Evolutionary conservation across 2,113 vertebrate species (phyloP).

Genomic region (Oreotrochilus melanogaster): DNA sequence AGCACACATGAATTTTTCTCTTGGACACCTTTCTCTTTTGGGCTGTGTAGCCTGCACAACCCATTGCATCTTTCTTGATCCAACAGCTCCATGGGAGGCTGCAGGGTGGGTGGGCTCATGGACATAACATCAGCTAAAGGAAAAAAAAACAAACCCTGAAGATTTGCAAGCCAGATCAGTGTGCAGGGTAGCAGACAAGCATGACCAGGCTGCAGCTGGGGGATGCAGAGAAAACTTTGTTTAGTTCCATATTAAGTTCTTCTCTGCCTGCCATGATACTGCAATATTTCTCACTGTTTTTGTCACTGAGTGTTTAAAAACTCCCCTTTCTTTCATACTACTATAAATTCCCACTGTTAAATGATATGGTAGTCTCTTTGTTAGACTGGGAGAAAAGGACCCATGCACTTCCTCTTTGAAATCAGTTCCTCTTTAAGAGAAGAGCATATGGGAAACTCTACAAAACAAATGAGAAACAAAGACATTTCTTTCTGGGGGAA

Average conservation of each 20-base stretch:
- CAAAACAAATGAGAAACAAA: not conserved
- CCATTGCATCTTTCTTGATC: not conserved
- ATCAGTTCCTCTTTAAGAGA: not conserved
- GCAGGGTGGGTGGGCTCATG: not conserved
- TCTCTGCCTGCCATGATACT: not conserved
- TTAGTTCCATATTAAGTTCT: not conserved
- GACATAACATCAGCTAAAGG: fast-evolving
- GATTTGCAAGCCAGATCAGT: not conserved
- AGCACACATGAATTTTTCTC: not conserved
- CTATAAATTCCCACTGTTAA: not conserved
- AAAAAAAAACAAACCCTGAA: not conserved
- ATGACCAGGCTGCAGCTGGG: fast-evolving
- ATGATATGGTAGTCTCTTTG: not conserved
- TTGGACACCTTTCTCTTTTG: not conserved
- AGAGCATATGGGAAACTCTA: not conserved
- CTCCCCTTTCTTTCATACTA: not conserved
- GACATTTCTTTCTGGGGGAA: not conserved
- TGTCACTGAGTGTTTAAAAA: not conserved
- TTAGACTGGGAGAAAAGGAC: not conserved
- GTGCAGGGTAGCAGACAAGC: not conserved
- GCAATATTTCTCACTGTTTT: not conserved
- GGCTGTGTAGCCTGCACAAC: not conserved
- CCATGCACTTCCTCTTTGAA: not conserved
- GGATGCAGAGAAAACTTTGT: not conserved
- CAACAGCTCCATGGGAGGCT: not conserved